Evolutionary conservation across 2,888 invertebrate genomes (phyloP), one percentile per base, ranked within the genome.

Genomic region (Steinernema carpocapsae): DNA sequence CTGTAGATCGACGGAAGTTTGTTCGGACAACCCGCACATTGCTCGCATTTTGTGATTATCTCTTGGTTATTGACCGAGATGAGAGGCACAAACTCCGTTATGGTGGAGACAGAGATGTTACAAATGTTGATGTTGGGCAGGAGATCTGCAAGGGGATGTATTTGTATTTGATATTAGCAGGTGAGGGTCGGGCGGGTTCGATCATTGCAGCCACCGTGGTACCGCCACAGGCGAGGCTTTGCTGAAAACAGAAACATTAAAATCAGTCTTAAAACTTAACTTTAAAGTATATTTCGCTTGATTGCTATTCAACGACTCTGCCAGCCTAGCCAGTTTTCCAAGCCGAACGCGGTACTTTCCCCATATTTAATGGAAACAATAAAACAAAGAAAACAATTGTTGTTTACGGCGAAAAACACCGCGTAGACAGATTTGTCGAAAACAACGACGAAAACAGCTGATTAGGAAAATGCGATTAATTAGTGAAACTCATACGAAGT

Each of bases 31-130:
- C 42, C 32, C 17, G 73, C 46, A 71, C 77, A 77, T n/a, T 77
- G 64, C 29, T 78, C 77, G 64, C 77, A 77, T 4, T 52, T 32
- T n/a, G 77, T 77, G 70, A 77, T 78, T 24, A 77, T 56, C 24
- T 56, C 24, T 4, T 19, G 6, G 22, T 26, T 26, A 3, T 56
- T 6, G 14, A 56, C 26, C 6, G 56, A 3, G 22, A 56, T 26
- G 3, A 26, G 22, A 56, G 56, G 56, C n/a, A 19, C 48, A 48
- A 10, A 48, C 7, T 14, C 19, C 6, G 17, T 10, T 22, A 56
- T 4, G 26, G 22, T 56, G 26, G 22, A 26, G 7, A 26, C 14
- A 4, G 56, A 22, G n/a, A 24, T 26, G 26, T 56, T 56, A 19
- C 56, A 56, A 26, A 56, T 7, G 56, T 56, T 56, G n/a, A 26